Conservation (phyloP, 2,113 vertebrate species). For the Odobenus rosmarus region DNA sequence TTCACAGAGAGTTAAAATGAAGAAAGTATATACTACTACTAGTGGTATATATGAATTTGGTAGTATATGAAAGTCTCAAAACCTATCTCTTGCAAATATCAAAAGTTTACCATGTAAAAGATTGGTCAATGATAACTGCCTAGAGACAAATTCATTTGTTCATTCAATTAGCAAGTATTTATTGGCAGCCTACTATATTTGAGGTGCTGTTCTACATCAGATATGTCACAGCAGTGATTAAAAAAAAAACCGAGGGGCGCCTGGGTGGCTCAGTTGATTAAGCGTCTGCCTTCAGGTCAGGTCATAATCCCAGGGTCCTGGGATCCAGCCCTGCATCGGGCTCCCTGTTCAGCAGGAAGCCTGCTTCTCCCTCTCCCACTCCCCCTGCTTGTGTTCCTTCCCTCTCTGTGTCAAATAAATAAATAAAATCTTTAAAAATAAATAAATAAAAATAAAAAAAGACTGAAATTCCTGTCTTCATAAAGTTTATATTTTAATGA, state of each 20-base stretch:
- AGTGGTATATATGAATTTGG: background rate
- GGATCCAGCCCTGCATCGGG: too few relatives aligned
- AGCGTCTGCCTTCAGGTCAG: too few relatives aligned
- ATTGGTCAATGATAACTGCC: background rate
- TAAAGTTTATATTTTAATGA: background rate
- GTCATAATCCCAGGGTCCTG: too few relatives aligned
- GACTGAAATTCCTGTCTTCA: background rate
- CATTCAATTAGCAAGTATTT: background rate
- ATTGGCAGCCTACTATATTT: background rate
- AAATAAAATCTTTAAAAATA: too few relatives aligned
- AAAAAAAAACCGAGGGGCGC: background rate
- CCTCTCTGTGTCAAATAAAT: too few relatives aligned
- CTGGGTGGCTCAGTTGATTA: too few relatives aligned
- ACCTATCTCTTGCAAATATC: conserved; percentile 17
- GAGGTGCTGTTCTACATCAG: background rate
- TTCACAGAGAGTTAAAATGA: conserved; percentile 51
- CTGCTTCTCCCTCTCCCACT: too few relatives aligned
- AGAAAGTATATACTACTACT: background rate
- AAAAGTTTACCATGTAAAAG: conserved; percentile 33
- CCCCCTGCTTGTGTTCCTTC: too few relatives aligned
- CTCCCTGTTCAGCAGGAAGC: too few relatives aligned
- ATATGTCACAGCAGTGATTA: background rate
- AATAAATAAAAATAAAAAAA: background rate
- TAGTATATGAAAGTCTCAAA: conserved; percentile 27
- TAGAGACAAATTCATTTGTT: conserved; percentile 41